A percentile compares a stretch with the other conserved stretches of the same genome.
These are phyloP conservation scores for Microplitis demolitor DNA, from an alignment of 1,140 invertebrate genomes.

Conservation along the genomic window DNA sequence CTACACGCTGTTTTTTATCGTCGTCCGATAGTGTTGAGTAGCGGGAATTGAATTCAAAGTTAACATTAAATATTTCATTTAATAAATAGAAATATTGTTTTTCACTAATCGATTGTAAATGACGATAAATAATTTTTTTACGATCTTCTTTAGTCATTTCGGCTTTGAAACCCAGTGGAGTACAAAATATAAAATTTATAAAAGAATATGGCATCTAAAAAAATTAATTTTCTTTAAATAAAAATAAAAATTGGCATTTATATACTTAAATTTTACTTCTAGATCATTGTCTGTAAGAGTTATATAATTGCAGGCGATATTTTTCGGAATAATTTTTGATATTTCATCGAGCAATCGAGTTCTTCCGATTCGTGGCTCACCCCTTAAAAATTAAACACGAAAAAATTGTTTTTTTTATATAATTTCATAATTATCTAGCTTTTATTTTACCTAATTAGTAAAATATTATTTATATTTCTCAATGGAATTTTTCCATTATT, in stretches of 20 bases:
- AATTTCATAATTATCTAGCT: constrained; percentile 26
- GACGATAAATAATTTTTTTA: constrained; percentile 52
- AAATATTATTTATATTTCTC: constrained; percentile 36
- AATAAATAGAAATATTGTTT: constrained; percentile 57
- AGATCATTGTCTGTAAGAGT: constrained; percentile 45
- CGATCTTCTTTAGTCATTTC: constrained; percentile 48
- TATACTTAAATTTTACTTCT: constrained; percentile 40
- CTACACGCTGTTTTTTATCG: constrained; percentile 47
- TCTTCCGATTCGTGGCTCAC: constrained; percentile 65
- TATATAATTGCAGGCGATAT: constrained; percentile 54
- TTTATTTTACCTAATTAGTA: constrained; percentile 49
- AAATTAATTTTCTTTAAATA: constrained; percentile 20
- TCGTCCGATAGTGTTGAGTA: constrained; percentile 42
- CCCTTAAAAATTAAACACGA: constrained; percentile 50
- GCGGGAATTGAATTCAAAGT: constrained; percentile 52
- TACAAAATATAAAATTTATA: not conserved
- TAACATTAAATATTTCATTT: constrained; percentile 64
- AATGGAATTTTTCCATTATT: constrained; percentile 3
- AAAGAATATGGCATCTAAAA: not conserved
- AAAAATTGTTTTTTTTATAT: constrained; percentile 28
- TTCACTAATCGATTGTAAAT: constrained; percentile 44
- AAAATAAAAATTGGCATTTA: not conserved
- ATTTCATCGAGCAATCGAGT: constrained; percentile 66
- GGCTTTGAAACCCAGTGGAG: constrained; percentile 48
- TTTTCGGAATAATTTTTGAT: constrained; percentile 52